Conservation (phyloP, 2,888 invertebrate species). For the Hirtodrosophila trivittata region DNA sequence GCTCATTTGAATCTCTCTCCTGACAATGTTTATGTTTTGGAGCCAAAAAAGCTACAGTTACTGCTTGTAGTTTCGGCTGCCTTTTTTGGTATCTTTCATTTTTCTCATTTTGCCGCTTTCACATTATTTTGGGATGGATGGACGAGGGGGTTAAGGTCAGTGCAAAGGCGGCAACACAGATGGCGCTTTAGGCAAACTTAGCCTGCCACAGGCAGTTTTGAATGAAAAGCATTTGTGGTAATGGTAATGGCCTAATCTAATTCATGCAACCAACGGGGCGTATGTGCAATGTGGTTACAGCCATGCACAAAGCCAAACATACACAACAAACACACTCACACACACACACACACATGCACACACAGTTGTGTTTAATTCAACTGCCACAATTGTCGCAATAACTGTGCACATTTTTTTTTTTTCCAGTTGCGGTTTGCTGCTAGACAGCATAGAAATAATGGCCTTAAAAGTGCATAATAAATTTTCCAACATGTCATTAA, state of each 20-base stretch:
- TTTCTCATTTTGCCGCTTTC: slow-evolving; percentile 5
- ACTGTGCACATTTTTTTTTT: no score
- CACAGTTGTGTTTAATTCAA: slow-evolving; percentile 15
- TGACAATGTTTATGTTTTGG: slow-evolving; percentile 54
- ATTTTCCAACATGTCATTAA: no score
- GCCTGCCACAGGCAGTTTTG: slow-evolving; percentile 13
- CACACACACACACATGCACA: background rate
- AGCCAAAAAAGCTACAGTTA: slow-evolving; percentile 10
- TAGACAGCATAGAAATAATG: slow-evolving; percentile 16
- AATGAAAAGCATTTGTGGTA: slow-evolving; percentile 43
- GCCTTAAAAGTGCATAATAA: background rate
- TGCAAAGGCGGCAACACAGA: slow-evolving; percentile 57
- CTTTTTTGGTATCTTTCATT: slow-evolving; percentile 13
- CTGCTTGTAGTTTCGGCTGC: background rate
- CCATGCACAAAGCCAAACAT: no score
- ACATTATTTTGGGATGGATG: background rate
- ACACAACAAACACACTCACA: background rate
- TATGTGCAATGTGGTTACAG: slow-evolving; percentile 37
- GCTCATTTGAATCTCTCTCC: slow-evolving; percentile 24
- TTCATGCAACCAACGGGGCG: slow-evolving; percentile 58
- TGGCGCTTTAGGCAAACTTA: slow-evolving; percentile 47
- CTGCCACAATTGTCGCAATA: slow-evolving; percentile 14
- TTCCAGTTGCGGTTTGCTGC: slow-evolving; percentile 2
- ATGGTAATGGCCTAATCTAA: slow-evolving; percentile 64
- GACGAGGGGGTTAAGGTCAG: slow-evolving; percentile 71